Evolutionary conservation across 2,797 vertebrate genomes (phyloP).

Genomic region (Pagetopsis macropterus): DNA sequence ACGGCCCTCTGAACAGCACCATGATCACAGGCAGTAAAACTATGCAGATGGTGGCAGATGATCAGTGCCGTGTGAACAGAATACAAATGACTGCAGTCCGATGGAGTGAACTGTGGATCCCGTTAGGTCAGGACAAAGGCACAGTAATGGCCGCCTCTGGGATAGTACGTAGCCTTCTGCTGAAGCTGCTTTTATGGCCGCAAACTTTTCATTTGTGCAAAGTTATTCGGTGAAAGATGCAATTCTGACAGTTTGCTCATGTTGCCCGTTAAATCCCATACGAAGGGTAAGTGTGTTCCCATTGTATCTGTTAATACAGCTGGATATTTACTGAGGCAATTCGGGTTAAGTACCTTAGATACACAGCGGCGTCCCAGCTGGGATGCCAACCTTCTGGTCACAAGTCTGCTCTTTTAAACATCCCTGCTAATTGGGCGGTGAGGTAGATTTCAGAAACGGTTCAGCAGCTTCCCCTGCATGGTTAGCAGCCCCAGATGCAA

Average conservation of each 20-base stretch:
- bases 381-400: slow-evolving; percentile 86
- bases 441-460: slow-evolving; percentile 70
- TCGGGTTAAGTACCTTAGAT: slow-evolving; percentile 84
- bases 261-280: slow-evolving; percentile 71
- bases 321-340: slow-evolving; percentile 88
- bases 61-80: slow-evolving; percentile 73
- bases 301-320: slow-evolving; percentile 81
- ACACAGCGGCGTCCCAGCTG: slow-evolving; percentile 78
- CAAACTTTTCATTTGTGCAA: slow-evolving; percentile 77
- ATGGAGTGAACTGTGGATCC: slow-evolving; percentile 62
- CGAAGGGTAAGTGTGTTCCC: slow-evolving; percentile 67
- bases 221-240: slow-evolving; percentile 64
- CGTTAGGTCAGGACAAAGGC: slow-evolving; percentile 75
- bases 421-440: slow-evolving; percentile 83
- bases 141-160: slow-evolving; percentile 64
- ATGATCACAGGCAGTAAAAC: slow-evolving; percentile 84
- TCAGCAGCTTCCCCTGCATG: slow-evolving; percentile 52
- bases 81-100: slow-evolving; percentile 76
- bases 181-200: slow-evolving; percentile 60
- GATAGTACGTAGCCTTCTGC: slow-evolving; percentile 64
- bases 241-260: slow-evolving; percentile 63
- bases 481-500: slow-evolving; percentile 53
- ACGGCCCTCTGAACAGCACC: slow-evolving; percentile 79
- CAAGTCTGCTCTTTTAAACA: slow-evolving; percentile 85
- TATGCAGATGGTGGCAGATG: slow-evolving; percentile 86